Evolutionary conservation across 2,888 invertebrate genomes (phyloP), one percentile per base, ranked within the genome.

Genomic region (Mantis religiosa): DNA sequence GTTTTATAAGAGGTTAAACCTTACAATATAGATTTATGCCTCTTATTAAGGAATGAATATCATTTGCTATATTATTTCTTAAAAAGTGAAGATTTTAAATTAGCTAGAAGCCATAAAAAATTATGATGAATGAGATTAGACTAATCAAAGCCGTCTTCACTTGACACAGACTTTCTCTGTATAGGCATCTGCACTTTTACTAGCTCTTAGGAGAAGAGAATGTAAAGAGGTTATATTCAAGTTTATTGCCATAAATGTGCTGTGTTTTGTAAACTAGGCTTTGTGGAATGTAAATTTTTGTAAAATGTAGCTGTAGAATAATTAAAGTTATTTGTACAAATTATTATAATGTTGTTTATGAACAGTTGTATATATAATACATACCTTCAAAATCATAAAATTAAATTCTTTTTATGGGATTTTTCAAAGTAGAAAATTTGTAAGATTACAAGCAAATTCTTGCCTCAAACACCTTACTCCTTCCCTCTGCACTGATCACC

Each of bases 261-360:
- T 86, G 86, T 86, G 81, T 81, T 81, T 71, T 86, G 86, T 86
- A 20, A 83, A 83, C 81, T 41, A 41, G n/a, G 87, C 82, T 87
- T 87, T 87, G 82, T 86, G 81, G 28, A 47, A 20, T 86, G 86
- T 86, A 86, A 86, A 86, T 54, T 86, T 71, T 88, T 88, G 86
- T 86, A 88, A 88, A 88, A 71, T 88, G 82, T 88, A 86, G 28
- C 27, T 85, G 27, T 82, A 34, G 71, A 85, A 28, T 27, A 81
- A 85, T 85, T 88, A 88, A 85, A 88, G 85, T 85, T 85, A 88
- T 88, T 85, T 88, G 86, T 88, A 88, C 86, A 88, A 85, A 88
- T 20, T 82, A 54, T 47, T 85, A 82, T 84, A n/a, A 82, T 82
- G 71, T 82, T 88, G 41, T 47, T 54, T 88, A 88, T 85, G 71